Evolutionary conservation across 2,113 vertebrate species (phyloP).

Genomic region (Brevimyrus niger): DNA sequence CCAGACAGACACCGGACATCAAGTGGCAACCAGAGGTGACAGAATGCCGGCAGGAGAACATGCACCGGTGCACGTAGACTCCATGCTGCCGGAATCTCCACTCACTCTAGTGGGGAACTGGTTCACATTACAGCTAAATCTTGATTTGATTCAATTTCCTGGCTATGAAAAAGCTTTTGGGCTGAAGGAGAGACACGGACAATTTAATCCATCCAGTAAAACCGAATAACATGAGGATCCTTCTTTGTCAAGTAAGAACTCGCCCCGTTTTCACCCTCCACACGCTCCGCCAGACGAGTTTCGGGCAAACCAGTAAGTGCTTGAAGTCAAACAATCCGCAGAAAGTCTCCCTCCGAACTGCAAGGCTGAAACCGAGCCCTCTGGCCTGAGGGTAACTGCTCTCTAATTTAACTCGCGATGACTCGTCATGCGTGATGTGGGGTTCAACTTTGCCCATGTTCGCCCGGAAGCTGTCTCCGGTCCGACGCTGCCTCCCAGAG

Average conservation of each 20-base stretch:
- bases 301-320: not conserved
- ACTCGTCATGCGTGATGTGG: not conserved
- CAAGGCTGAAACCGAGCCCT: not conserved
- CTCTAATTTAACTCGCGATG: not conserved
- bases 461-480: not conserved
- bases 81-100: not conserved
- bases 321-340: not conserved
- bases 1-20: not conserved
- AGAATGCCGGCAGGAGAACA: not conserved
- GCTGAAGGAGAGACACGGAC: not conserved
- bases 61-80: not conserved
- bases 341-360: not conserved
- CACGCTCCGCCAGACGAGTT: not conserved
- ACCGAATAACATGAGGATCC: not conserved
- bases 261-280: not conserved
- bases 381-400: not conserved
- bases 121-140: not conserved
- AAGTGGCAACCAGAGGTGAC: not conserved
- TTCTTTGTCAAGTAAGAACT: slow-evolving; percentile 10
- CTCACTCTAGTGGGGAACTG: not conserved
- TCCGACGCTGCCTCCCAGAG: not conserved
- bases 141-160: slow-evolving; percentile 3
- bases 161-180: not conserved
- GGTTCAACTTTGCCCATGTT: not conserved
- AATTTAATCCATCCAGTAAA: not conserved